Conservation (phyloP, 2,888 invertebrate species). For the Dastarcus helophoroides region DNA sequence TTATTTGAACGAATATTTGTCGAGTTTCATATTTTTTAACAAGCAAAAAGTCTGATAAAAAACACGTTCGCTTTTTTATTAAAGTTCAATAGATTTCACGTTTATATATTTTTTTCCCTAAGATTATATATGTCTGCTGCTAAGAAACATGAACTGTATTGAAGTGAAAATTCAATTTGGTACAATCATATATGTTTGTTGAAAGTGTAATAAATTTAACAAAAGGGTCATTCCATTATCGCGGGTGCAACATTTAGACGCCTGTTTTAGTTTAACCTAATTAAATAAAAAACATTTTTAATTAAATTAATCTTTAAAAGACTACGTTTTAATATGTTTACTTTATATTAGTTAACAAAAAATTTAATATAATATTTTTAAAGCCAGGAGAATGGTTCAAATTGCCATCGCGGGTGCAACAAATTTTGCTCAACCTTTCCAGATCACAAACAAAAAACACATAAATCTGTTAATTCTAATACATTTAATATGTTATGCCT, state of each 20-base stretch:
- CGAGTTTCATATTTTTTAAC: too few relatives aligned
- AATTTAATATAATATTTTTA: slow-evolving; percentile 3
- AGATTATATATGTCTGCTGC: too few relatives aligned
- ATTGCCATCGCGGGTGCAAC: slow-evolving; percentile 5
- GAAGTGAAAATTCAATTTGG: too few relatives aligned
- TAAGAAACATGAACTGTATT: too few relatives aligned
- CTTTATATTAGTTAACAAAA: slow-evolving; percentile 2
- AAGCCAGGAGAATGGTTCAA: slow-evolving; percentile 4
- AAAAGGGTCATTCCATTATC: too few relatives aligned
- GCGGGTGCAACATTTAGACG: not conserved
- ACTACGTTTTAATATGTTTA: slow-evolving; percentile 4
- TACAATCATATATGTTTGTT: too few relatives aligned
- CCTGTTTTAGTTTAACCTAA: not conserved
- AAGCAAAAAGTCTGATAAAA: too few relatives aligned
- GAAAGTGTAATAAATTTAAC: too few relatives aligned
- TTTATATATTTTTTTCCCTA: too few relatives aligned
- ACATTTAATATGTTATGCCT: slow-evolving; percentile 5
- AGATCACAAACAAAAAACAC: slow-evolving; percentile 1
- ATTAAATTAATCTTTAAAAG: slow-evolving; percentile 5
- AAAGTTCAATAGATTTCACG: too few relatives aligned
- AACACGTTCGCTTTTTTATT: too few relatives aligned
- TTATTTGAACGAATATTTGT: too few relatives aligned
- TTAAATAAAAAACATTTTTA: slow-evolving; percentile 2
- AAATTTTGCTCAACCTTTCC: slow-evolving; percentile 5
- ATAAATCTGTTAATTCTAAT: slow-evolving; percentile 5